Percentiles rank a stretch among this genome's conserved stretches.
Conservation (phyloP, 2,888 invertebrate species). For the Unio delphinus region DNA sequence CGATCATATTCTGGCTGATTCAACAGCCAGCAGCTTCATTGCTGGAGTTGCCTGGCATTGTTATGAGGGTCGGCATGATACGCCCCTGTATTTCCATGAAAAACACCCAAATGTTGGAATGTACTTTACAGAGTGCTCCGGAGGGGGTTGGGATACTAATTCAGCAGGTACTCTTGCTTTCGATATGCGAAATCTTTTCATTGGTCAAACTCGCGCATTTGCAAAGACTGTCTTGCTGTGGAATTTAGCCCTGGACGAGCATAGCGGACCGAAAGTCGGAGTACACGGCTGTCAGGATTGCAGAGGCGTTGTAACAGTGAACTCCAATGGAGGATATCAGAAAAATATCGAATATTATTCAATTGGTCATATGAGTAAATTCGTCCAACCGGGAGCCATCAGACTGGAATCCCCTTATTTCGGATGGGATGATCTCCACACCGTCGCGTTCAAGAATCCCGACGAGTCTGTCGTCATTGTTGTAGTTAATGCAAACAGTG, state of each 20-base stretch:
- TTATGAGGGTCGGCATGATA: conserved; percentile 33
- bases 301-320: conserved; percentile 38
- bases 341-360: conserved; percentile 40
- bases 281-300: conserved; percentile 39
- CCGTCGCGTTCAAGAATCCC: conserved; percentile 34
- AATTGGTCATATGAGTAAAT: conserved; percentile 39
- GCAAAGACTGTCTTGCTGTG: conserved; percentile 32
- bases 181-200: conserved; percentile 34
- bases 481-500: conserved; percentile 27
- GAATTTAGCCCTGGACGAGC: conserved; percentile 41
- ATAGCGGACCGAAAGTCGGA: conserved; percentile 33
- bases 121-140: conserved; percentile 44
- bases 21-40: conserved; percentile 27
- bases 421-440: conserved; percentile 30
- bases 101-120: conserved; percentile 32
- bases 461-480: conserved; percentile 35
- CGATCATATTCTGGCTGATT: conserved; percentile 31
- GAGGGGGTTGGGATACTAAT: conserved; percentile 35
- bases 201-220: conserved; percentile 37
- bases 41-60: conserved; percentile 45
- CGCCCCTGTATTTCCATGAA: conserved; percentile 23
- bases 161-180: conserved; percentile 33
- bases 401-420: conserved; percentile 30
- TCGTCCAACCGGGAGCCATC: conserved; percentile 37
- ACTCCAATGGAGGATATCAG: conserved; percentile 11